These are phyloP conservation scores for Aleiodes testaceus DNA, from an alignment of 2,888 invertebrate genomes.

Conservation along the genomic window DNA sequence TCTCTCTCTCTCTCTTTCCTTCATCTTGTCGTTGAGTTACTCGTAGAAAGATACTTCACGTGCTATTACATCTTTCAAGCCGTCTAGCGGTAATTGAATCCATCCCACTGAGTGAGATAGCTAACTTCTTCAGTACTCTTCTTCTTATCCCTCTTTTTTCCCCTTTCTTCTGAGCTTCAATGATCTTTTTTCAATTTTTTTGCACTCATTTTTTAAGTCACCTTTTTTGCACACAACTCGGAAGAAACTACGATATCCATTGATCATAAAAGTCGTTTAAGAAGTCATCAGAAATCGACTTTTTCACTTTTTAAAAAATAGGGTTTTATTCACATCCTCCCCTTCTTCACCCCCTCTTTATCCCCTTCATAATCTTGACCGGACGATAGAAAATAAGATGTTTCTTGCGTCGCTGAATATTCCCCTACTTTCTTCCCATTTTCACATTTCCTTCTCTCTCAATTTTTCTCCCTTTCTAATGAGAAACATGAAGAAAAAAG, in stretches of 20 bases:
- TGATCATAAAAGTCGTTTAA: constrained; percentile 44
- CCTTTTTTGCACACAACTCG: background rate
- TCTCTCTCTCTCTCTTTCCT: background rate
- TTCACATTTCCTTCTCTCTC: constrained; percentile 27
- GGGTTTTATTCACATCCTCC: constrained; percentile 16
- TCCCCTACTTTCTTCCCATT: constrained; percentile 5
- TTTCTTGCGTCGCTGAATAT: background rate
- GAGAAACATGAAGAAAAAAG: constrained; percentile 38
- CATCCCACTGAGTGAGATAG: constrained; percentile 21
- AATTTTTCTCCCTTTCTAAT: constrained; percentile 42
- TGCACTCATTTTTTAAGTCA: background rate
- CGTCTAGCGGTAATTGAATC: constrained; percentile 44
- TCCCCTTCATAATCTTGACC: background rate
- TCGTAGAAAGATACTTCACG: constrained; percentile 43
- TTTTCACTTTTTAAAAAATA: constrained; percentile 7
- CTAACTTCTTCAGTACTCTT: constrained; percentile 33
- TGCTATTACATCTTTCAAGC: constrained; percentile 44
- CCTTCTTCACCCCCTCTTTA: background rate
- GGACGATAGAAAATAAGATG: constrained; percentile 2
- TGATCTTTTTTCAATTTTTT: background rate
- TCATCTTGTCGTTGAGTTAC: constrained; percentile 18
- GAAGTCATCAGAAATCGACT: constrained; percentile 28
- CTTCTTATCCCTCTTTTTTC: background rate
- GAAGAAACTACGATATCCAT: constrained; percentile 37
- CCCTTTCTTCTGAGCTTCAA: constrained; percentile 3